phyloP scores from a whole-genome alignment of 1,140 invertebrate genomes.

The Macrocentrus cingulum region DNA sequence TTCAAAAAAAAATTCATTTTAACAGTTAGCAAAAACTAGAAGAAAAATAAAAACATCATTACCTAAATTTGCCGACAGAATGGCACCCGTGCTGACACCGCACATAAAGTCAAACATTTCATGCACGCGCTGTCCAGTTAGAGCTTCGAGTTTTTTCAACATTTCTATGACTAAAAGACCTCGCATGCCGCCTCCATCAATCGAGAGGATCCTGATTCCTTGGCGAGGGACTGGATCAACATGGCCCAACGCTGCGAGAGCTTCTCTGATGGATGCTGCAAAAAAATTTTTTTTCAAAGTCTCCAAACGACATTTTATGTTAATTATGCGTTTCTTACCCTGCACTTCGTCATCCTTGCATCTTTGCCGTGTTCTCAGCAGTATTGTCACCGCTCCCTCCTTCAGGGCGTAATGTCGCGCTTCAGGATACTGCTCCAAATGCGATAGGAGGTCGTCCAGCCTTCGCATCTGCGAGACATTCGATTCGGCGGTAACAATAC shows the following conservation, averaged over 20 bases:
- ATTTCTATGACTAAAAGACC: conserved; percentile 82
- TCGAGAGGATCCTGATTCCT: conserved; percentile 81
- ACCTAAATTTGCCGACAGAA: conserved; percentile 71
- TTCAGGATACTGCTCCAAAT: conserved; percentile 73
- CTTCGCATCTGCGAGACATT: conserved; percentile 62
- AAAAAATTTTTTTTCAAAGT: conserved; percentile 3
- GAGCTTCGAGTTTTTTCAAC: conserved; percentile 73
- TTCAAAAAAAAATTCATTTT: conserved; percentile 8
- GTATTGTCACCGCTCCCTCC: conserved; percentile 66
- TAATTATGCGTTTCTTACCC: conserved; percentile 31
- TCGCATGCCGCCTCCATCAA: conserved; percentile 89
- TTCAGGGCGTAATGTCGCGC: conserved; percentile 71
- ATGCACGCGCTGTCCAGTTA: conserved; percentile 67
- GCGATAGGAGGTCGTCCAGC: conserved; percentile 69
- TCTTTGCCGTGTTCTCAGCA: conserved; percentile 59
- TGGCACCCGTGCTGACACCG: conserved; percentile 88
- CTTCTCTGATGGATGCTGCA: conserved; percentile 61
- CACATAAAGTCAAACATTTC: conserved; percentile 88
- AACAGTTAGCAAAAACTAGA: conserved; percentile 17
- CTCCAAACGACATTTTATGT: not conserved
- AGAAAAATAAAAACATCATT: conserved; percentile 5
- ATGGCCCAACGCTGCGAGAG: conserved; percentile 76
- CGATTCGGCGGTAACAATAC: conserved; percentile 64
- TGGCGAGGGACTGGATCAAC: conserved; percentile 67
- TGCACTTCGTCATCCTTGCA: conserved; percentile 53